Percentiles rank a stretch among this genome's conserved stretches.
phyloP scores from a whole-genome alignment of 1,140 invertebrate species.

The Homarus americanus region DNA sequence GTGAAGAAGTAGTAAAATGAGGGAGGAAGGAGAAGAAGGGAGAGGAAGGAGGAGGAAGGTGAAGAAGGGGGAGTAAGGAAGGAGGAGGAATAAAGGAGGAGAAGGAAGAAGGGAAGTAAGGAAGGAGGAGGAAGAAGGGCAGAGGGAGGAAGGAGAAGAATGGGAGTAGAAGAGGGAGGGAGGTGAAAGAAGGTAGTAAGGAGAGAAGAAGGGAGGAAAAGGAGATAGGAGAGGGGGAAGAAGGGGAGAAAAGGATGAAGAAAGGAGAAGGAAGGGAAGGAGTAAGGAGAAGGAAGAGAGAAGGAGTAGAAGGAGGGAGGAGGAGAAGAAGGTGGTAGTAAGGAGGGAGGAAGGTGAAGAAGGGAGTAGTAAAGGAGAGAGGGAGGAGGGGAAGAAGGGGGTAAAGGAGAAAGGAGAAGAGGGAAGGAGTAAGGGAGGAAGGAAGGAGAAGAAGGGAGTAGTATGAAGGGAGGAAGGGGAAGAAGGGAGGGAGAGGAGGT shows the following conservation, averaged over 20 bases:
- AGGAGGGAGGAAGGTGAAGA: not conserved
- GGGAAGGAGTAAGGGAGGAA: not conserved
- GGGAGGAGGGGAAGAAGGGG: not conserved
- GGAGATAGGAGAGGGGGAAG: not conserved
- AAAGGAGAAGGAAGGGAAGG: not conserved
- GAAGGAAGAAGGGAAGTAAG: not conserved
- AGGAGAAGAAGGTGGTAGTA: not conserved
- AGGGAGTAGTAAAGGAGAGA: not conserved
- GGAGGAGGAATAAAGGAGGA: not conserved
- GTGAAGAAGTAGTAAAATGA: not conserved
- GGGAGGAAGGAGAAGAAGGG: not conserved
- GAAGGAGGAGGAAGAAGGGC: not conserved
- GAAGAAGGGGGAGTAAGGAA: not conserved
- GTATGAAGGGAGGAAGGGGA: not conserved
- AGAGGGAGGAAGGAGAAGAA: not conserved
- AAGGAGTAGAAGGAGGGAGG: not conserved
- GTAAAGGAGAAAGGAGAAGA: not conserved
- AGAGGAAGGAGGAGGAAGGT: not conserved
- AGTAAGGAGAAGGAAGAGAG: not conserved
- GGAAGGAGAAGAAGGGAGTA: not conserved
- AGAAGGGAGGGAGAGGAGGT: not conserved
- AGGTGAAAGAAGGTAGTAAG: not conserved
- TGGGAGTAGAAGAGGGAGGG: not conserved
- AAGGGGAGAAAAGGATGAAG: not conserved
- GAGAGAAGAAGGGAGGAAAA: not conserved